Evolutionary conservation across 2,888 invertebrate genomes (phyloP).

Genomic region (Sphecodes monilicornis): DNA sequence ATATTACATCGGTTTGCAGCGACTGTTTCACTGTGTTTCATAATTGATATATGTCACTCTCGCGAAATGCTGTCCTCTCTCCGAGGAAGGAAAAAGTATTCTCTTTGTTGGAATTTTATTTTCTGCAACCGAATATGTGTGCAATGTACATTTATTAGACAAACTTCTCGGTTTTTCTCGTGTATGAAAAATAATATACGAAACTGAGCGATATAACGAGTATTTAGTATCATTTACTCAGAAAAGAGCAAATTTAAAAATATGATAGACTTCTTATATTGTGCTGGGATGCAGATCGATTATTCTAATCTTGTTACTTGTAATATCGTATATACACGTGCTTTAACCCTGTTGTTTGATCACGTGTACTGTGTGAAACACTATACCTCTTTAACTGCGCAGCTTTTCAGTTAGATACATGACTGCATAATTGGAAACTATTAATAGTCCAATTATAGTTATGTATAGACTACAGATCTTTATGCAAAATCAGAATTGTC

Average conservation of each 20-base stretch:
- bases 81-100: neutral
- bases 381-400: neutral
- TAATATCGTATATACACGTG: neutral
- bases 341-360: neutral
- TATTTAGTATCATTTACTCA: neutral
- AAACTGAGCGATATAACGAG: neutral
- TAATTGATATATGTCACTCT: neutral
- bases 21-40: neutral
- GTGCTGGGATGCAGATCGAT: neutral
- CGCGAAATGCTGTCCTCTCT: neutral
- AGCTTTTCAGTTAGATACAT: neutral
- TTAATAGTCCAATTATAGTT: neutral
- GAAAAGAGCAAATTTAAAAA: neutral
- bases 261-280: neutral
- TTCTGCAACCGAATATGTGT: neutral
- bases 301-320: neutral
- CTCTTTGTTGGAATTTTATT: neutral
- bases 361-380: neutral
- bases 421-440: neutral
- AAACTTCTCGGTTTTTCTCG: neutral
- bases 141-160: neutral
- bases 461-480: neutral
- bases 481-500: neutral
- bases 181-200: neutral
- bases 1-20: neutral